Conservation (phyloP, 2,113 vertebrate species). For the Pithys albifrons region DNA sequence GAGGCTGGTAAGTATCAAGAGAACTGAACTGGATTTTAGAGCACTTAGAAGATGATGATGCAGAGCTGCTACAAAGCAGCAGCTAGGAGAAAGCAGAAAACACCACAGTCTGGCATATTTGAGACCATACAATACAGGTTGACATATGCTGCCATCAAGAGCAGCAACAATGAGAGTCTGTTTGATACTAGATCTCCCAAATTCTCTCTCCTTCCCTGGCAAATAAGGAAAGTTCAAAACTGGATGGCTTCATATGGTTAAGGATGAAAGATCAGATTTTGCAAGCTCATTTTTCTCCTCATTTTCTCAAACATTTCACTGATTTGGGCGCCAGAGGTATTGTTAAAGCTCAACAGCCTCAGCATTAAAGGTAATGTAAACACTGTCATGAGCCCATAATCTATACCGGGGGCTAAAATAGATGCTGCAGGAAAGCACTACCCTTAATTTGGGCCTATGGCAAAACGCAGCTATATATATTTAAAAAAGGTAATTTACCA, state of each 20-base stretch:
- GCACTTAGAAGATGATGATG: background rate
- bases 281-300: background rate
- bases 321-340: background rate
- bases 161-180: background rate
- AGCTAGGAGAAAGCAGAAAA: background rate
- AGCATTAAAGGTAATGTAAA: background rate
- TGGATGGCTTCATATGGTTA: background rate
- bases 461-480: background rate
- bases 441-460: background rate
- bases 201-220: background rate
- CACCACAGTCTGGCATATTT: background rate
- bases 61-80: background rate
- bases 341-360: background rate
- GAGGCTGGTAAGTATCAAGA: background rate
- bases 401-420: background rate
- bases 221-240: background rate
- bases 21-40: background rate
- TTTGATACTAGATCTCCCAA: background rate
- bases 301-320: background rate
- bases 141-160: background rate
- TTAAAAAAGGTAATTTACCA: background rate
- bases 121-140: background rate
- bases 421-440: background rate
- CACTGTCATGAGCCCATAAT: background rate
- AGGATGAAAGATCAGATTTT: background rate